Conservation (phyloP, 2,888 invertebrate genomes). For the Cryptocheilus praepositus region DNA sequence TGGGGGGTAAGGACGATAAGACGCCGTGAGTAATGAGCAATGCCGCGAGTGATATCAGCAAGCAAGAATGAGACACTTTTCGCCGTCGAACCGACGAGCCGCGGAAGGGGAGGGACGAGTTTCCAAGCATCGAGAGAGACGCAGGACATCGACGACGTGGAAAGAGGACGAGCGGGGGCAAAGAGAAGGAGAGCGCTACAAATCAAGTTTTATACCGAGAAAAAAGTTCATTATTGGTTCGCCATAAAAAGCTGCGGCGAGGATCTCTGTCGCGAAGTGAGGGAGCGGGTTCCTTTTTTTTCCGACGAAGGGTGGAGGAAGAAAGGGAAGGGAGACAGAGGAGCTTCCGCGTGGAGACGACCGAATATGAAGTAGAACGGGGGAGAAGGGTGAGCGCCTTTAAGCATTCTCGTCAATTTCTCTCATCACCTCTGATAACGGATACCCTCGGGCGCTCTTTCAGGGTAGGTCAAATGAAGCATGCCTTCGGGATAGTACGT, state of each 20-base stretch:
- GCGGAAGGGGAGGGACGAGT: conserved; percentile 22
- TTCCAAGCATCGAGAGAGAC: conserved; percentile 7
- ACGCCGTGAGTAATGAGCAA: conserved; percentile 74
- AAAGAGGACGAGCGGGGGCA: conserved; percentile 29
- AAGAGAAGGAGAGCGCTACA: conserved; percentile 63
- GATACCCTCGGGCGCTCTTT: conserved; percentile 32
- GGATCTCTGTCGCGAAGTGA: conserved; percentile 49
- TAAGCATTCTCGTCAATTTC: conserved; percentile 57
- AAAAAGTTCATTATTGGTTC: conserved; percentile 74
- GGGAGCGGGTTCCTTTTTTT: conserved; percentile 22
- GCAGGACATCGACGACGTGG: conserved; percentile 17
- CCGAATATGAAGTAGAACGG: conserved; percentile 42
- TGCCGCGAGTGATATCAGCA: conserved; percentile 73
- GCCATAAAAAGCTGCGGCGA: conserved; percentile 67
- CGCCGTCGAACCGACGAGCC: conserved; percentile 37
- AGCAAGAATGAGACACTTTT: conserved; percentile 64
- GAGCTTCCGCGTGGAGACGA: conserved; percentile 34
- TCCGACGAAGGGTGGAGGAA: conserved; percentile 1
- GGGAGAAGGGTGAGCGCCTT: conserved; percentile 28
- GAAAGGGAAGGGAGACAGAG: conserved; percentile 10
- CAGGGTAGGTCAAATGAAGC: conserved; percentile 13
- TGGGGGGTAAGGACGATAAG: conserved; percentile 69
- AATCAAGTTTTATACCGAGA: conserved; percentile 73
- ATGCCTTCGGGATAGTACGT: neutral
- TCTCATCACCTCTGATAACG: conserved; percentile 55